Conservation (phyloP, 1,140 invertebrate species). For the Diploscapter pachys region DNA sequence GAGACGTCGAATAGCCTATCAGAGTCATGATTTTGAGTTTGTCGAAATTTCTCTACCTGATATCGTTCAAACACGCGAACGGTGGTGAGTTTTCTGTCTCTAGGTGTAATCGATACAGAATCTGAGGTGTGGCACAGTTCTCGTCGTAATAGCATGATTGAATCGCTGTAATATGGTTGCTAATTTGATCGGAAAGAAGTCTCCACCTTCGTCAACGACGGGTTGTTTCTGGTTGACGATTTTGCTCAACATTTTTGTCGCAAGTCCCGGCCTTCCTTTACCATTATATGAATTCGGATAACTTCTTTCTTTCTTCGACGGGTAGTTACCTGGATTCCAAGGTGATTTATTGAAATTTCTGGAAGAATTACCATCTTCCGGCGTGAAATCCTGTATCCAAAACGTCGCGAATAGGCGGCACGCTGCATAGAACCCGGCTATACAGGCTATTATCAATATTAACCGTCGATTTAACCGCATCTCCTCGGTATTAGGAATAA, state of each 20-base stretch:
- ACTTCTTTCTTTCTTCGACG: neutral
- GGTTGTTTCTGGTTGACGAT: neutral
- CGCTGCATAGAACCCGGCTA: neutral
- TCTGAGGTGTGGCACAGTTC: slow-evolving; percentile 14
- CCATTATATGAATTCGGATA: neutral
- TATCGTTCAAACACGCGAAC: slow-evolving; percentile 27
- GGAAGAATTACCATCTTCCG: neutral
- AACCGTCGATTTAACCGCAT: neutral
- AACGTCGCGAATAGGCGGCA: neutral
- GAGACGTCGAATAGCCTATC: slow-evolving; percentile 21
- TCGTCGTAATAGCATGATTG: slow-evolving; percentile 27
- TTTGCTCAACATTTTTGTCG: neutral
- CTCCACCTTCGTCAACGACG: no score
- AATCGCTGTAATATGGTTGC: neutral
- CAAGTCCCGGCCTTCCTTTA: neutral
- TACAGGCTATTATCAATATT: neutral
- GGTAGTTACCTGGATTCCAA: no score
- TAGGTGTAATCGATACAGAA: slow-evolving; percentile 20
- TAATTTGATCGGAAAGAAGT: neutral
- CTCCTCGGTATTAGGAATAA: neutral
- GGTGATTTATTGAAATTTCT: neutral
- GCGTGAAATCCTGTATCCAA: neutral
- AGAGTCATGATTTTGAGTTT: neutral
- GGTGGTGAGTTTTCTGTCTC: slow-evolving; percentile 19
- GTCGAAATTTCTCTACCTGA: neutral